A percentile compares a stretch with the other conserved stretches of the same genome.
phyloP scores from a whole-genome alignment of 2,113 vertebrate genomes.

The Ibidorhyncha struthersii region DNA sequence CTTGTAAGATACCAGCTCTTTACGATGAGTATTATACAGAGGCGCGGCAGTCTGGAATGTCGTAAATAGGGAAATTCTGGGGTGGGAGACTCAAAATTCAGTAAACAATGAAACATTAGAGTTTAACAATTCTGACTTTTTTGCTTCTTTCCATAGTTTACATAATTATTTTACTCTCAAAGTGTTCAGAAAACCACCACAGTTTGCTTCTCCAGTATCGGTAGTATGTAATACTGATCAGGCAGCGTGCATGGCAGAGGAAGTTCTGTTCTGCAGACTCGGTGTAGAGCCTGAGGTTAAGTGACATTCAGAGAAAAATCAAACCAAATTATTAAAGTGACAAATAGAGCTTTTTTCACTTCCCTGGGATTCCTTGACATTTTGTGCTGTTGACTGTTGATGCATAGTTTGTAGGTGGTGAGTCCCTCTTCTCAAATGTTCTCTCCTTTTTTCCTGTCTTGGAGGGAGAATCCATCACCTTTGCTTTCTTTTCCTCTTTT shows the following conservation, averaged over 20 bases:
- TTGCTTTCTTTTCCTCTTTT: neutral
- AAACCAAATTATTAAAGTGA: constrained; percentile 46
- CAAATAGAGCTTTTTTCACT: constrained; percentile 7
- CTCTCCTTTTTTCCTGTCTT: neutral
- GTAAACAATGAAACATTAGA: constrained; percentile 43
- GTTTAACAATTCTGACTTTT: constrained; percentile 15
- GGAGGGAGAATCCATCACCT: neutral
- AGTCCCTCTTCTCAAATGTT: neutral
- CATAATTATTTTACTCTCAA: constrained; percentile 36
- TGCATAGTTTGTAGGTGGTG: neutral
- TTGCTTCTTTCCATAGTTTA: constrained; percentile 35
- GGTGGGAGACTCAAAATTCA: constrained; percentile 34
- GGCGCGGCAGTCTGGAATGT: constrained; percentile 58
- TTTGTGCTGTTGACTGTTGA: constrained; percentile 10
- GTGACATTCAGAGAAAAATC: constrained; percentile 46
- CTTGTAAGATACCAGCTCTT: constrained; percentile 67
- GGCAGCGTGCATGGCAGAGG: constrained; percentile 14
- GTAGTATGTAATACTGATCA: constrained; percentile 50
- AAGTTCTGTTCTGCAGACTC: constrained; percentile 39
- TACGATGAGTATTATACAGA: constrained; percentile 45
- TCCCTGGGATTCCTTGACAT: neutral
- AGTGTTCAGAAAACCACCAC: constrained; percentile 14
- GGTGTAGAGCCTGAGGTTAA: constrained; percentile 35
- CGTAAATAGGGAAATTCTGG: neutral
- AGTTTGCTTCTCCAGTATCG: neutral